These are phyloP conservation scores for Brachionus rubens DNA, from an alignment of 1,140 invertebrate genomes.

Conservation along the genomic window DNA sequence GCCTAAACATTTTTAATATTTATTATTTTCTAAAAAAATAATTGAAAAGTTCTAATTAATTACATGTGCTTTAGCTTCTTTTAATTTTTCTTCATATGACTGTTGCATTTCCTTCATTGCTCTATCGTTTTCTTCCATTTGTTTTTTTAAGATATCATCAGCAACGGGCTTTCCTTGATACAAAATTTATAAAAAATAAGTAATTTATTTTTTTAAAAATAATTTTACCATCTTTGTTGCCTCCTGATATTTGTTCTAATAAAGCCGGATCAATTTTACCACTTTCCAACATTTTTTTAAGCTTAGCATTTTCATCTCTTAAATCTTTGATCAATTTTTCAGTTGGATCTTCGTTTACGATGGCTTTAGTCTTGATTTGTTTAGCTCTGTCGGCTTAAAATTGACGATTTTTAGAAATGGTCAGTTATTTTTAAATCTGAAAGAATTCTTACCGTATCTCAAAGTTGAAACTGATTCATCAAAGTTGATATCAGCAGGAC, in stretches of 20 bases:
- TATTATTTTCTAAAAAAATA: slow-evolving; percentile 62
- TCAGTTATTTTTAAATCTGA: neutral
- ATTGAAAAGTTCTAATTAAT: neutral
- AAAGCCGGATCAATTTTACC: slow-evolving; percentile 51
- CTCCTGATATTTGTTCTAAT: slow-evolving; percentile 61
- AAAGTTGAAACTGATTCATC: slow-evolving; percentile 60
- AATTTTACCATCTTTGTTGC: slow-evolving; percentile 27
- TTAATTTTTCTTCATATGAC: slow-evolving; percentile 64
- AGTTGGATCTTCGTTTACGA: slow-evolving; percentile 66
- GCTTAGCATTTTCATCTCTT: slow-evolving; percentile 58
- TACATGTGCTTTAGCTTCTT: slow-evolving; percentile 68
- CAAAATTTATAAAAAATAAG: too few relatives aligned
- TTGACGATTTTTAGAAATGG: neutral
- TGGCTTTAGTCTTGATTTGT: slow-evolving; percentile 65
- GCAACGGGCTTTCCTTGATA: too few relatives aligned
- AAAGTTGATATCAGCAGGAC: slow-evolving; percentile 61
- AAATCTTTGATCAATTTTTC: slow-evolving; percentile 64
- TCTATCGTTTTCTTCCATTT: slow-evolving; percentile 63
- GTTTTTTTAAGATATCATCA: slow-evolving; percentile 62
- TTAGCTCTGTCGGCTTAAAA: slow-evolving; percentile 66
- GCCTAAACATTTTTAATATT: too few relatives aligned
- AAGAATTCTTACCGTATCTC: slow-evolving; percentile 68
- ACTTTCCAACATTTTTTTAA: slow-evolving; percentile 58
- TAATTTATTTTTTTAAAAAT: neutral
- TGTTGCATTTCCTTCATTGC: slow-evolving; percentile 65